These are phyloP conservation scores for Ceyx melanurus DNA, from an alignment of 2,113 vertebrate species.

Conservation along the genomic window DNA sequence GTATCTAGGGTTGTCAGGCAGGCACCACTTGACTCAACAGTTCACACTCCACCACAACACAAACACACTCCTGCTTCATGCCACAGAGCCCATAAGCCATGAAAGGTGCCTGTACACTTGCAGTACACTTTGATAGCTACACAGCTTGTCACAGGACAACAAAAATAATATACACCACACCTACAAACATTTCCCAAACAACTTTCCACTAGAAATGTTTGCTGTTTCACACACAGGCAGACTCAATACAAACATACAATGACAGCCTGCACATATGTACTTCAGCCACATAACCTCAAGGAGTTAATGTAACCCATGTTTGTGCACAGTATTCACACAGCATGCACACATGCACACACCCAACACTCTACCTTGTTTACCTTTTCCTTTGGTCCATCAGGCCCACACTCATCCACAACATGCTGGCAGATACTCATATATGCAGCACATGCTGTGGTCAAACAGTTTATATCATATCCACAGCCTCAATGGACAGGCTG, in stretches of 20 bases:
- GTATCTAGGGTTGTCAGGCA: not conserved
- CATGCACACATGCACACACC: accelerated
- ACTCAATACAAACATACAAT: accelerated
- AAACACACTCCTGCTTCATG: accelerated
- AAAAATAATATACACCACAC: accelerated
- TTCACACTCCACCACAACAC: not conserved
- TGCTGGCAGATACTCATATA: accelerated
- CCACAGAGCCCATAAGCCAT: accelerated
- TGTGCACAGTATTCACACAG: accelerated
- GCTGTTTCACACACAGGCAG: accelerated
- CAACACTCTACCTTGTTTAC: accelerated
- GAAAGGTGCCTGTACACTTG: accelerated
- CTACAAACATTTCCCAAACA: not conserved
- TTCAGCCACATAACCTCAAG: accelerated
- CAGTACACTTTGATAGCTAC: accelerated
- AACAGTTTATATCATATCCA: not conserved
- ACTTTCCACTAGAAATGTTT: not conserved
- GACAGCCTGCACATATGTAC: accelerated
- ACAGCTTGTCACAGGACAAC: not conserved
- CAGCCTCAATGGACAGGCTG: too few relatives aligned
- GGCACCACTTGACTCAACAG: not conserved
- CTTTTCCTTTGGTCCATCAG: not conserved
- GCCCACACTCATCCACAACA: not conserved
- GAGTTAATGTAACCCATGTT: accelerated
- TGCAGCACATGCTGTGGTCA: not conserved